phyloP scores from a whole-genome alignment of 2,113 vertebrate species.

The Toxotes chatareus region DNA sequence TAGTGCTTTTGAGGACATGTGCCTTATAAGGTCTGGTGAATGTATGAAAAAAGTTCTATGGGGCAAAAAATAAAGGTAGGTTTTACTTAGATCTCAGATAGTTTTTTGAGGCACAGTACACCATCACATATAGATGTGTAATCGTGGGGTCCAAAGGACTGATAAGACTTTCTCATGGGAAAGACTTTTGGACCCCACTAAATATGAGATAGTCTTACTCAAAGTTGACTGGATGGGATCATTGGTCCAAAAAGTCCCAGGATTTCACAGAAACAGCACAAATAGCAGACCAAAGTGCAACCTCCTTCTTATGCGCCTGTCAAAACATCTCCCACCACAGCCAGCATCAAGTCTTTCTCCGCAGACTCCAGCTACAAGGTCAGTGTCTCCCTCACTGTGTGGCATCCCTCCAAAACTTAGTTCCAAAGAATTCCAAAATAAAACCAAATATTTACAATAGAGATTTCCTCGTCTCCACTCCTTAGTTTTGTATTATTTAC shows the following conservation, averaged over 20 bases:
- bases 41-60: not conserved
- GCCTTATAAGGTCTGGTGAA: not conserved
- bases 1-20: not conserved
- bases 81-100: not conserved
- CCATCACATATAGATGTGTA: not conserved
- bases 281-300: constrained; percentile 29
- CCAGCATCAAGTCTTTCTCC: constrained; percentile 44
- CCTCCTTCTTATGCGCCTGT: constrained; percentile 28
- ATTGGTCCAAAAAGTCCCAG: constrained; percentile 2
- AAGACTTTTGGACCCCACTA: too few relatives aligned
- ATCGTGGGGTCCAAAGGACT: not conserved
- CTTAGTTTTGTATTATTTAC: constrained; percentile 32
- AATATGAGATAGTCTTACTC: not conserved
- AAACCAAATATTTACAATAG: constrained; percentile 72
- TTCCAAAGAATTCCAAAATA: constrained; percentile 66
- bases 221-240: constrained; percentile 33
- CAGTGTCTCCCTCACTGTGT: constrained; percentile 44
- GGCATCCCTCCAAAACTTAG: constrained; percentile 43
- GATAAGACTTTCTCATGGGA: too few relatives aligned
- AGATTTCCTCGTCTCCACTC: constrained; percentile 46
- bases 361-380: constrained; percentile 60
- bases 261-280: constrained; percentile 27
- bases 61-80: not conserved
- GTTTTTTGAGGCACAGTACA: not conserved
- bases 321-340: constrained; percentile 61